Percentiles rank a stretch among this genome's conserved stretches.
Evolutionary conservation across 1,140 invertebrate species (phyloP).

Genomic region (Anastatus disparis): DNA sequence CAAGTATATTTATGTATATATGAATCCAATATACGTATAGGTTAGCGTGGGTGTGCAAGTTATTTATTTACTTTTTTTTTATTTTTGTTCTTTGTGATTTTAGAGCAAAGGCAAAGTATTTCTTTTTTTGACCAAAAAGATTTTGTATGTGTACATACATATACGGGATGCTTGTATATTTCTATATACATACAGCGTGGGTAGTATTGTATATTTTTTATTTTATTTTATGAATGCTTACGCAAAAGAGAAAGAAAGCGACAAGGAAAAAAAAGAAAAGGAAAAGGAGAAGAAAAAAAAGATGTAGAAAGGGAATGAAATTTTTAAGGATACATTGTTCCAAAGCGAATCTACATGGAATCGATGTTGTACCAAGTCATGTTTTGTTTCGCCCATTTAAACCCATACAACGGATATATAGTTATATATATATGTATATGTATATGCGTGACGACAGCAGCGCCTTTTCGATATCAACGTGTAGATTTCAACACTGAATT

Average conservation of each 20-base stretch:
- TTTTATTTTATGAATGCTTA: neutral
- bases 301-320: neutral
- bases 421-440: too few species aligned
- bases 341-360: constrained; percentile 27
- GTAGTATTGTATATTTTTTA: constrained; percentile 17
- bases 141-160: neutral
- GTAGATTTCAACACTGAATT: constrained; percentile 33
- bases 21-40: too few species aligned
- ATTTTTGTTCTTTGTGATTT: constrained; percentile 12
- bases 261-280: neutral
- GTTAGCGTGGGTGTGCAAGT: constrained; percentile 36
- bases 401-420: too few species aligned
- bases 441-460: constrained; percentile 25
- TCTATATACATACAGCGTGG: constrained; percentile 15
- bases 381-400: constrained; percentile 1
- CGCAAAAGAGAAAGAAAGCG: too few species aligned
- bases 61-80: too few species aligned
- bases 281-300: neutral
- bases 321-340: constrained; percentile 39
- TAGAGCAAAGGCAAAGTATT: neutral
- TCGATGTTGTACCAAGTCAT: constrained; percentile 21
- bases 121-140: neutral
- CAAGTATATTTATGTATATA: neutral
- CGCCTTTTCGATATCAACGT: neutral
- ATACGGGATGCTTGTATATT: neutral